Evolutionary conservation across 2,113 vertebrate species (phyloP), one percentile per base, ranked within the genome.

Genomic region (Oenanthe oenanthe): DNA sequence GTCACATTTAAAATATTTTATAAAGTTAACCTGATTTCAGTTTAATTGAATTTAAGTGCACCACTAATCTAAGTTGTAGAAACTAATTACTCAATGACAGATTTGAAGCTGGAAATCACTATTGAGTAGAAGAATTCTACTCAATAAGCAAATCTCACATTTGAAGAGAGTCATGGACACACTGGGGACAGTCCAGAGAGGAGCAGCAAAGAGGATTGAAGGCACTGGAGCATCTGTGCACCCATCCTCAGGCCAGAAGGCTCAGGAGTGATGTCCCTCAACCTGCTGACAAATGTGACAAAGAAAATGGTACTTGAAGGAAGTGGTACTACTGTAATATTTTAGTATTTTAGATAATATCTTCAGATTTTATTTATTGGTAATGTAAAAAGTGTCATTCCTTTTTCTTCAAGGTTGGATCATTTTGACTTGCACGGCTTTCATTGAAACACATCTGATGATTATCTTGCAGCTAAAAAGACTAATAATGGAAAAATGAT

Each of bases 31-130:
- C 21, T 93, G 60, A 71, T 97, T 85, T 96, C 51, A 91, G 4
- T 91, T 95, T 86, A 94, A 92, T 89, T 78, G 6, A 66, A 24
- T 88, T 95, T 89, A 96, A 77, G n/a, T 34, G 87, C 63, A 12
- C 31, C 18, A 77, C 79, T 94, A 94, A 83, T 77, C 28, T 28
- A 87, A 84, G 81, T 32, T 75, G 62, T 31, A 68, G 60, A 73
- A 47, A 48, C 4, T 60, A 72, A 47, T 80, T 56, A 48, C 54
- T 51, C 78, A 88, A 28, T 76, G 67, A 70, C 42, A 79, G 34
- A 63, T 92, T 93, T 84, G 94, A 81, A 80, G 42, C 48, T 78
- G 29, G 31, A 74, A 91, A 48, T 22, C 3, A 13, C 43, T 82
- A 36, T 36, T 36, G 34, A 36, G 34, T 36, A 53, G 40, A 78